Evolutionary conservation across 2,888 invertebrate genomes (phyloP), one percentile per base, ranked within the genome.

Genomic region (Holacanthella duospinosa): DNA sequence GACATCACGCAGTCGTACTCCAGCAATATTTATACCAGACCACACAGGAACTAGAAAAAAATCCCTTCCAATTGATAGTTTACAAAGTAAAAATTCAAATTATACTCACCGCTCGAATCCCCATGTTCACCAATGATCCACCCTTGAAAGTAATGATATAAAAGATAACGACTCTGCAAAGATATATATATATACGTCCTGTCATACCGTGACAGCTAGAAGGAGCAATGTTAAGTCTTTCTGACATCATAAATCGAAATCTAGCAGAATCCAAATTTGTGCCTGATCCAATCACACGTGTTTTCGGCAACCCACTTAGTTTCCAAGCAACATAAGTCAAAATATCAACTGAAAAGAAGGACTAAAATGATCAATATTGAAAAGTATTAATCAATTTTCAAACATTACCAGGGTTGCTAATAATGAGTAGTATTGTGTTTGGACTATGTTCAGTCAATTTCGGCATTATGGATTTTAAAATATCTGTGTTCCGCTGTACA

Each of bases 41-140:
- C 93, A 94, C 0, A 94, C 89, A 9, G 93, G 88, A 66, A 93
- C 89, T 89, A 75, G 6, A 74, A 74, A 75, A 61, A 75, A 74
- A n/a, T n/a, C n/a, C n/a, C n/a, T n/a, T n/a, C n/a, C n/a, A n/a
- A n/a, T n/a, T n/a, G n/a, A n/a, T n/a, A n/a, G n/a, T n/a, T n/a
- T n/a, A n/a, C n/a, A n/a, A n/a, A n/a, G n/a, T n/a, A n/a, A n/a
- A n/a, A n/a, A n/a, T n/a, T n/a, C n/a, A n/a, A n/a, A n/a, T n/a
- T n/a, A n/a, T n/a, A n/a, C 55, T 4, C 74, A 86, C 86, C 90
- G 71, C 89, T 89, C 62, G 87, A 86, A 74, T 94, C 94, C 0
- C 94, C 94, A 74, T 94, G 94, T 76, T 94, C 94, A 29, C 94
- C 94, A 75, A 94, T 91, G 74, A 94, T 89, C 84, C 89, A 94